Evolutionary conservation across 2,888 invertebrate species (phyloP).

Genomic region (Eubasilissa splendida): DNA sequence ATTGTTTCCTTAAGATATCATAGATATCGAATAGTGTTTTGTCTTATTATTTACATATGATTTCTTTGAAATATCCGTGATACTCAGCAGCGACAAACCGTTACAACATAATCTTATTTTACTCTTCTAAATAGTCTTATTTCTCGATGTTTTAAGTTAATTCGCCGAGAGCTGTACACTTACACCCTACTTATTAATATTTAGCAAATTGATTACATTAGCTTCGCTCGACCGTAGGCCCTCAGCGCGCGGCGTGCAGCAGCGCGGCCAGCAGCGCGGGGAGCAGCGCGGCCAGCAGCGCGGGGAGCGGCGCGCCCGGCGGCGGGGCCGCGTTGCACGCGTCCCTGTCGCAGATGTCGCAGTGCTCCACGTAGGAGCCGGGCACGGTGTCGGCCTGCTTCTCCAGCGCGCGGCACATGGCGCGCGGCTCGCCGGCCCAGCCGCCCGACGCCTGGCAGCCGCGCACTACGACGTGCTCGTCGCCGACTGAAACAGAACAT

Average conservation of each 20-base stretch:
- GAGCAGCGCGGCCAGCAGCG: slow-evolving; percentile 20
- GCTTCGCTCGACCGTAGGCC: neutral
- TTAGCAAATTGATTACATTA: neutral
- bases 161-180: neutral
- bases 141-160: too few species aligned
- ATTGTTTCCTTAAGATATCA: too few species aligned
- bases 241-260: slow-evolving; percentile 1
- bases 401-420: slow-evolving; percentile 48
- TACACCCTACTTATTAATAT: neutral
- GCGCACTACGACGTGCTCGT: slow-evolving; percentile 52
- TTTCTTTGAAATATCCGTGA: too few species aligned
- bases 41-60: too few species aligned
- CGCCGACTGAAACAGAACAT: slow-evolving; percentile 47
- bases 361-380: slow-evolving; percentile 49
- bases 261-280: slow-evolving; percentile 4
- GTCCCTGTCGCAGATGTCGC: slow-evolving; percentile 52
- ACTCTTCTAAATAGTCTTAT: too few species aligned
- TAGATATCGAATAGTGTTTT: too few species aligned
- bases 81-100: too few species aligned
- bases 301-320: neutral
- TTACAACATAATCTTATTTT: too few species aligned
- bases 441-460: slow-evolving; percentile 48
- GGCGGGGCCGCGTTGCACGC: slow-evolving; percentile 46
- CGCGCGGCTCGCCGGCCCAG: slow-evolving; percentile 38
- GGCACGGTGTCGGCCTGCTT: slow-evolving; percentile 37